Percentiles rank a stretch among this genome's conserved stretches.
Conservation (phyloP, 1,140 invertebrate genomes). For the Cyphomyrmex costatus region DNA sequence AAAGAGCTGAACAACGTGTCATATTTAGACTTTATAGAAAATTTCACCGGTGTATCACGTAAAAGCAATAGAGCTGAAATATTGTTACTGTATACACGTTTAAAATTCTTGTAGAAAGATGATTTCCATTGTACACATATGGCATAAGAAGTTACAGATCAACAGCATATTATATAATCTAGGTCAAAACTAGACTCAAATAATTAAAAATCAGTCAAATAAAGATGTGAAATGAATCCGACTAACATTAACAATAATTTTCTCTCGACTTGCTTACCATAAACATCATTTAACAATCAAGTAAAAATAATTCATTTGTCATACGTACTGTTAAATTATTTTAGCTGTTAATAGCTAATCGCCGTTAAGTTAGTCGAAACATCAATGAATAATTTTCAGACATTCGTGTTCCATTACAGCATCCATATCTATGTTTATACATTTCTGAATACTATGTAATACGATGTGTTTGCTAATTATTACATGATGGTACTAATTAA, state of each 20-base stretch:
- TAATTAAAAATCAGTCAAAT: not conserved
- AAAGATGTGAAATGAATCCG: not conserved
- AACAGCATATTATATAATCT: too few species aligned
- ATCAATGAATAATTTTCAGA: not conserved
- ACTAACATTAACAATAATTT: constrained; percentile 12
- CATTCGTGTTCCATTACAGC: not conserved
- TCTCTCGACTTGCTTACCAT: not conserved
- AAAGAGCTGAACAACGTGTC: constrained; percentile 22
- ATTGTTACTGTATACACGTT: not conserved
- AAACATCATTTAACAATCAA: constrained; percentile 6
- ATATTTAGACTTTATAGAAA: not conserved
- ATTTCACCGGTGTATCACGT: not conserved
- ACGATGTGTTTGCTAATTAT: constrained; percentile 49
- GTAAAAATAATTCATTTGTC: not conserved
- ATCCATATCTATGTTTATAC: not conserved
- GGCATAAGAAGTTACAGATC: not conserved
- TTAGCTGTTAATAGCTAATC: not conserved
- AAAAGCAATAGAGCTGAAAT: not conserved
- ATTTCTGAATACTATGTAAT: not conserved
- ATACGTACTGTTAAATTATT: not conserved
- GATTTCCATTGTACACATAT: too few species aligned
- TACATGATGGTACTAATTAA: constrained; percentile 20
- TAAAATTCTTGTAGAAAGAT: not conserved
- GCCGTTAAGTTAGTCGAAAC: not conserved
- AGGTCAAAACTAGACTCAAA: too few species aligned